Evolutionary conservation across 2,797 vertebrate species (phyloP), one percentile per base, ranked within the genome.

Genomic region (Dipus sagitta): DNA sequence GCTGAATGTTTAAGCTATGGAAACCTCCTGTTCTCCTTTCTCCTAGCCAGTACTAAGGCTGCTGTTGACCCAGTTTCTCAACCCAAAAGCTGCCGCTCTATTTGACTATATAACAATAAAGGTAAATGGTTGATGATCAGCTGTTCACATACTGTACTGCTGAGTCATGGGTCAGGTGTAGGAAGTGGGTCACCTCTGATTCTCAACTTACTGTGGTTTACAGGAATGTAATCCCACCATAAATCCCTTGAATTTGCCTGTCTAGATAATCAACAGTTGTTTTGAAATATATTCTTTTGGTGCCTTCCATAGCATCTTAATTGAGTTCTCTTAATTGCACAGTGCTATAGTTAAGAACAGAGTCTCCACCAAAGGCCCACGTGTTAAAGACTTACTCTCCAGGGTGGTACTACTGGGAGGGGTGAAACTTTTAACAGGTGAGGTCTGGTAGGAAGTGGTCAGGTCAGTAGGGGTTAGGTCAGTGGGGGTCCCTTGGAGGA

Each of bases 171-270:
- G 8, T 62, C 17, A 18, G 68, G 9, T 72, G 9, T 10, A 62
- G 21, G n/a, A 89, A 80, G 20, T 20, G 6, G 13, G 15, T 12
- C 10, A 90, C 26, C 30, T 83, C 24, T 54, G 47, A 52, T 76
- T 76, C 54, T 76, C 42, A 76, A 38, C 20, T 76, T 67, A 12
- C 26, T 12, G 7, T 58, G 26, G 21, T 18, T 68, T 58, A 38
- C 0, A 38, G 24, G 18, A 24, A 84, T 34, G 26, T 15, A 23
- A 58, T 52, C 14, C 3, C 42, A 68, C 32, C 47, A 68, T 68
- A 83, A 68, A 68, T 38, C 74, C 79, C 68, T 68, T 79, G 62
- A 85, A 75, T 85, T 89, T 89, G 30, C 60, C 62, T 34, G 28
- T 47, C 58, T 20, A 80, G 58, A 72, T 83, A 65, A 42, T 38